Percentiles rank a stretch among this genome's conserved stretches.
Conservation (phyloP, 2,113 vertebrate species). For the Spea multiplicata region DNA sequence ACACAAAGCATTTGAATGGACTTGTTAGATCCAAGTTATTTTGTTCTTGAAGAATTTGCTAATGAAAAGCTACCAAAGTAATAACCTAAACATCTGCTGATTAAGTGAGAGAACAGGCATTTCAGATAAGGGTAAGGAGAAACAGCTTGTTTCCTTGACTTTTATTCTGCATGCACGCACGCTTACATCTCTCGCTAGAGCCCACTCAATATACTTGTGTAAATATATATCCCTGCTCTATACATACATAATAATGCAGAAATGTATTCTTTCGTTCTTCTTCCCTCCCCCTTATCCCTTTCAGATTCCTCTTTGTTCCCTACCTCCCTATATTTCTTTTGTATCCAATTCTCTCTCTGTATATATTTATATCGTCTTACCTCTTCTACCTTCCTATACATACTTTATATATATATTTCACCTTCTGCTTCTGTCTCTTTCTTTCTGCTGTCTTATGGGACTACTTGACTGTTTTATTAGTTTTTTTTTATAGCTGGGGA, state of each 20-base stretch:
- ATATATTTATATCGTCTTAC: conserved; percentile 39
- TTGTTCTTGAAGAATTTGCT: background rate
- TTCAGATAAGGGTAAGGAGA: background rate
- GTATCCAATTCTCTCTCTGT: conserved; percentile 22
- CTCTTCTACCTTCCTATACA: background rate
- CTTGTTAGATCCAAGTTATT: conserved; percentile 13
- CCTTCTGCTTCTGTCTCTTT: conserved; percentile 19
- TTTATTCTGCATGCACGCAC: conserved; percentile 16
- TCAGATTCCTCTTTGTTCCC: background rate
- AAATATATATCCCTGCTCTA: conserved; percentile 30
- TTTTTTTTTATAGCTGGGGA: conserved; percentile 42
- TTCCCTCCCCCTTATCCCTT: background rate
- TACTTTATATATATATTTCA: conserved; percentile 34
- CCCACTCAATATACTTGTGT: conserved; percentile 25
- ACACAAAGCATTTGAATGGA: background rate
- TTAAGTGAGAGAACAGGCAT: background rate
- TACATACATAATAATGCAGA: conserved; percentile 30
- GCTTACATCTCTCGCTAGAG: conserved; percentile 5
- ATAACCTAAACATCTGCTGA: conserved; percentile 14
- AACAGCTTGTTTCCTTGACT: background rate
- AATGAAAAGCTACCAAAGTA: conserved; percentile 14
- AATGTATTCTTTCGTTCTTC: background rate
- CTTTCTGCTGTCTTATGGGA: conserved; percentile 30
- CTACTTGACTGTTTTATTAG: conserved; percentile 43
- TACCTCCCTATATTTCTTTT: conserved; percentile 27